phyloP scores from a whole-genome alignment of 2,113 vertebrate species.

The Pseudonaja textilis region DNA sequence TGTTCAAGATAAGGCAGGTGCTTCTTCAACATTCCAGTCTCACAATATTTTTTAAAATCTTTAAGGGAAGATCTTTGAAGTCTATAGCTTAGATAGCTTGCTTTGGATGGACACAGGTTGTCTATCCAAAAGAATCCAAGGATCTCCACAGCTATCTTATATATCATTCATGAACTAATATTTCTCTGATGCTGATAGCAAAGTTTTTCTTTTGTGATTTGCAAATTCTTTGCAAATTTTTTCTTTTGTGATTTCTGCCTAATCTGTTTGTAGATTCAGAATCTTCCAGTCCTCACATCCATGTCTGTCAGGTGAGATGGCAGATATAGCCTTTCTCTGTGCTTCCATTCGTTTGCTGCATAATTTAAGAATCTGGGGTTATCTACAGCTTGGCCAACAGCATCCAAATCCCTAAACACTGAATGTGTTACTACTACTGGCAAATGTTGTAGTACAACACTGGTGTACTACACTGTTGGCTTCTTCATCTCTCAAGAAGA shows the following conservation, averaged over 20 bases:
- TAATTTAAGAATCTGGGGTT: neutral
- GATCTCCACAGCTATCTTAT: neutral
- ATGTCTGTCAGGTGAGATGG: neutral
- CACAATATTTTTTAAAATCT: neutral
- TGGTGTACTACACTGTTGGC: neutral
- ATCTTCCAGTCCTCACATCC: neutral
- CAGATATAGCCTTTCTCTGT: neutral
- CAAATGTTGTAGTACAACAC: neutral
- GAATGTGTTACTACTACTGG: neutral
- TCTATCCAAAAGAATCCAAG: neutral
- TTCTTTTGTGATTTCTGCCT: neutral
- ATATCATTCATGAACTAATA: neutral
- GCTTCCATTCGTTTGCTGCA: neutral
- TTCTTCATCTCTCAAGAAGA: neutral
- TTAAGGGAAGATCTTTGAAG: neutral
- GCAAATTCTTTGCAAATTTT: neutral
- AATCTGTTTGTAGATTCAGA: neutral
- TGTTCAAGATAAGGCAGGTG: neutral
- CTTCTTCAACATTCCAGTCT: neutral
- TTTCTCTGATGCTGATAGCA: neutral
- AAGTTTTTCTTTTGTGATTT: neutral
- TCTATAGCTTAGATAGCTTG: neutral
- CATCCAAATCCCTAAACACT: neutral
- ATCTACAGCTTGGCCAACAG: neutral
- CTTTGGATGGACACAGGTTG: neutral